These are phyloP conservation scores for Pygmarrhopalites habei DNA, from an alignment of 1,140 invertebrate species.

Conservation along the genomic window DNA sequence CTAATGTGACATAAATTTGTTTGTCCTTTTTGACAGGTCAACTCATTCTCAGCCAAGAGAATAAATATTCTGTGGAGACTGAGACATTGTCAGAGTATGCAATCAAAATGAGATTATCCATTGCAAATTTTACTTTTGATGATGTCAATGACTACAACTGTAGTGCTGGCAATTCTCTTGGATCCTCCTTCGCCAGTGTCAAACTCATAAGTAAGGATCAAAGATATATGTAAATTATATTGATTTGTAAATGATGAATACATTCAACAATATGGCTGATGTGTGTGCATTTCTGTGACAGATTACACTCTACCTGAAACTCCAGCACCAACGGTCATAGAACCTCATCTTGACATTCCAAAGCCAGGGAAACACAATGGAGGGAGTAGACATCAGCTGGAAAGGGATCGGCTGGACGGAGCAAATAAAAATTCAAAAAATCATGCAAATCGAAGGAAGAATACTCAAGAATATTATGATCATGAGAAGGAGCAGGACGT, in stretches of 20 bases:
- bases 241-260: background rate
- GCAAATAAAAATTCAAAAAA: conserved; percentile 1
- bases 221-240: no score
- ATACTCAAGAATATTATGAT: conserved; percentile 1
- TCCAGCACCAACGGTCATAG: conserved; percentile 3
- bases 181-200: conserved; percentile 46
- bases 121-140: conserved; percentile 44
- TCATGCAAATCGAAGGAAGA: background rate
- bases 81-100: conserved; percentile 40
- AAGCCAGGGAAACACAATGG: background rate
- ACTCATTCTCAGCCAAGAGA: conserved; percentile 40
- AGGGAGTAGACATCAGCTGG: background rate
- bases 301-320: conserved; percentile 16
- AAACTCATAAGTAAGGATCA: conserved; percentile 48
- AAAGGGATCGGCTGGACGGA: conserved; percentile 5
- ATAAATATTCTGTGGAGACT: conserved; percentile 41
- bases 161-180: conserved; percentile 48
- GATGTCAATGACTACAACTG: conserved; percentile 51
- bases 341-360: background rate
- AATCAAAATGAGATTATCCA: conserved; percentile 46
- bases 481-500: background rate
- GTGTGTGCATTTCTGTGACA: background rate
- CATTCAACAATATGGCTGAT: background rate
- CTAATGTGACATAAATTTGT: no score
- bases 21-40: conserved; percentile 34